These are phyloP conservation scores for Silurus lanzhouensis DNA, from an alignment of 2,797 vertebrate species.

Conservation along the genomic window DNA sequence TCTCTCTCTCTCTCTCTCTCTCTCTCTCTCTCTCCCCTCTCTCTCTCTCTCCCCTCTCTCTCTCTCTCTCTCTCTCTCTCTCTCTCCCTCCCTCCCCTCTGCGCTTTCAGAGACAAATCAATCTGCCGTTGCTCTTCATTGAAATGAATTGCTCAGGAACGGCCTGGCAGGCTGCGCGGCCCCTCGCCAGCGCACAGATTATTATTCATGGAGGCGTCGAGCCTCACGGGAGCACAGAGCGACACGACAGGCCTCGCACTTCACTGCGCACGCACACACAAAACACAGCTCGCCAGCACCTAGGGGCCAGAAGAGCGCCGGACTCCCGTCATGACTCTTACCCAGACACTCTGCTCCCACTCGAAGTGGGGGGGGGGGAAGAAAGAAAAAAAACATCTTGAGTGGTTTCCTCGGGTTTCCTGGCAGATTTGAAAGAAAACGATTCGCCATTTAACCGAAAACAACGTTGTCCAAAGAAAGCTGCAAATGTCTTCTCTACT, in stretches of 20 bases:
- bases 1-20: background rate
- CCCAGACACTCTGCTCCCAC: background rate
- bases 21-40: background rate
- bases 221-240: constrained; percentile 53
- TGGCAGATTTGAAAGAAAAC: background rate
- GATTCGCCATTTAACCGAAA: background rate
- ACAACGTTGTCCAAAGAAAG: background rate
- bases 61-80: no score
- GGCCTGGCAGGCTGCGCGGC: constrained; percentile 58
- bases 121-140: constrained; percentile 27
- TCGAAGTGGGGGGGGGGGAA: background rate
- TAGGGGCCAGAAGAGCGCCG: background rate
- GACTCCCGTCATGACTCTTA: background rate
- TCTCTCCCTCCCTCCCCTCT: background rate
- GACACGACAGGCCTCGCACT: constrained; percentile 12
- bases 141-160: constrained; percentile 48
- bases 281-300: background rate
- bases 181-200: constrained; percentile 47
- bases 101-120: constrained; percentile 17
- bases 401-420: background rate
- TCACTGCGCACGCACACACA: background rate
- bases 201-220: constrained; percentile 40
- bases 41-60: background rate
- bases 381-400: no score
- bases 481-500: background rate